Conservation (phyloP, 1,140 invertebrate genomes). For the Pseudomyrmex cubaensis region DNA sequence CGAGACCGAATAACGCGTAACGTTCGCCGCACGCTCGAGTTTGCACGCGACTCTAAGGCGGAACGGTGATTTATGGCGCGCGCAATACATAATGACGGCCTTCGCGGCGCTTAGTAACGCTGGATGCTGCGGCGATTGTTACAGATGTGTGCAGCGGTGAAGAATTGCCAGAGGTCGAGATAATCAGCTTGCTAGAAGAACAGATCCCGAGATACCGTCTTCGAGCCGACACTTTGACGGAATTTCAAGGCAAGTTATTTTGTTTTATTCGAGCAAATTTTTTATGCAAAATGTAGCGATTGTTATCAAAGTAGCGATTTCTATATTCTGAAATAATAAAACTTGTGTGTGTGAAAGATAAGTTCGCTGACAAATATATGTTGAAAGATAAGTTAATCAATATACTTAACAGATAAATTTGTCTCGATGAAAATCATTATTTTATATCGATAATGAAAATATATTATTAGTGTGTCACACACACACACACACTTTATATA, state of each 20-base stretch:
- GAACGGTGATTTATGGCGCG: slow-evolving; percentile 42
- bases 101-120: slow-evolving; percentile 45
- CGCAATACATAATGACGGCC: slow-evolving; percentile 22
- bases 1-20: slow-evolving; percentile 1
- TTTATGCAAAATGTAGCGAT: neutral
- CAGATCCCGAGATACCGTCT: slow-evolving; percentile 97
- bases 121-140: slow-evolving; percentile 74
- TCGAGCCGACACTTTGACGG: slow-evolving; percentile 96
- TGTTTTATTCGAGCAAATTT: neutral
- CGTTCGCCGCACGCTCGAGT: slow-evolving; percentile 8
- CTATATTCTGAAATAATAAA: slow-evolving; percentile 2
- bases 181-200: slow-evolving; percentile 97
- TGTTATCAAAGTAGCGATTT: neutral
- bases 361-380: neutral
- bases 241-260: slow-evolving; percentile 92
- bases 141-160: slow-evolving; percentile 94
- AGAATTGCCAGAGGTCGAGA: slow-evolving; percentile 96
- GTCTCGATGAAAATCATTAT: neutral
- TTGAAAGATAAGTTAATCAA: neutral
- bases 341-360: neutral
- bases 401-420: neutral
- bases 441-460: neutral
- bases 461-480: neutral
- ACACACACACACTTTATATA: neutral
- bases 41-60: slow-evolving; percentile 13